These are phyloP conservation scores for Harmothoe impar DNA, from an alignment of 2,888 invertebrate genomes.

Conservation along the genomic window DNA sequence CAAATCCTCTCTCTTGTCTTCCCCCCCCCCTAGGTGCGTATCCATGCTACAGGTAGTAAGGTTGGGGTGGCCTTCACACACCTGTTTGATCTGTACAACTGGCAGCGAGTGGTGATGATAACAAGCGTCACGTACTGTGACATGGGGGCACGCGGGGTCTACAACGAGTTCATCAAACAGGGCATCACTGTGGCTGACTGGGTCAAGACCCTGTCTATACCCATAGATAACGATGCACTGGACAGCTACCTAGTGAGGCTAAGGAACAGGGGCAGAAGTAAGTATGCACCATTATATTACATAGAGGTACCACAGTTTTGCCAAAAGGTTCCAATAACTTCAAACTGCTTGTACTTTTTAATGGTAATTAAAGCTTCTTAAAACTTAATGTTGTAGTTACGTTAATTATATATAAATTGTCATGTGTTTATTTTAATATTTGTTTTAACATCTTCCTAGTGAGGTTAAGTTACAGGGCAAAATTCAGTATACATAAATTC, in stretches of 20 bases:
- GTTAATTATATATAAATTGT: too few species aligned
- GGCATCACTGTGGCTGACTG: slow-evolving; percentile 52
- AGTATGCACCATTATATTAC: too few species aligned
- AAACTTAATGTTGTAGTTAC: too few species aligned
- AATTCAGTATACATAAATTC: too few species aligned
- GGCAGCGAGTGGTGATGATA: slow-evolving; percentile 22
- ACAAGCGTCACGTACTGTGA: slow-evolving; percentile 44
- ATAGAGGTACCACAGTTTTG: too few species aligned
- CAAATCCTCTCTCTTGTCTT: too few species aligned
- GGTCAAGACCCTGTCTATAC: not conserved
- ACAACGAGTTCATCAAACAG: slow-evolving; percentile 18
- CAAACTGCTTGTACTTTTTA: too few species aligned
- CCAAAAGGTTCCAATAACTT: too few species aligned
- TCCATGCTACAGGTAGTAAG: slow-evolving; percentile 56
- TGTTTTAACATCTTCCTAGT: too few species aligned
- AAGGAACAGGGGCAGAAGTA: slow-evolving; percentile 64
- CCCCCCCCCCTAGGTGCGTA: slow-evolving; percentile 34
- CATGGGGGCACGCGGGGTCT: slow-evolving; percentile 30
- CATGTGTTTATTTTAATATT: too few species aligned
- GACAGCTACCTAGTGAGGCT: slow-evolving; percentile 58
- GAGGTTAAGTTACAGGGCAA: too few species aligned
- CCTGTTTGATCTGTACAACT: slow-evolving; percentile 31
- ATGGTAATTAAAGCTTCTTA: too few species aligned
- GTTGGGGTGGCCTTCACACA: slow-evolving; percentile 36
- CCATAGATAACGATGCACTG: not conserved